These are phyloP conservation scores for Podarcis raffonei DNA, from an alignment of 2,113 vertebrate species.

Conservation along the genomic window DNA sequence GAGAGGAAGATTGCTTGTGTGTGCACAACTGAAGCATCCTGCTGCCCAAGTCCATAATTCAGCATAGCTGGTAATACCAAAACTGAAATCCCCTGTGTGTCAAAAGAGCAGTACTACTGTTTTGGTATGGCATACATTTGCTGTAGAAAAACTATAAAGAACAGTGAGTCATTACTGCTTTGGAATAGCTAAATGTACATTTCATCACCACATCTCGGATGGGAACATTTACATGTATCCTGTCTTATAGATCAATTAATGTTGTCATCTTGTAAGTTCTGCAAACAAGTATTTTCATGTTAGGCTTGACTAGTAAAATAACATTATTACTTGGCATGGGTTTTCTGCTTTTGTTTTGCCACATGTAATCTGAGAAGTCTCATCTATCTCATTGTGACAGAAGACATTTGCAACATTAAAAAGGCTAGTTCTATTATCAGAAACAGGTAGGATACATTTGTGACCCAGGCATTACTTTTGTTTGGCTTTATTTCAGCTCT, in stretches of 20 bases:
- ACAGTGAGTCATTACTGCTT: background rate
- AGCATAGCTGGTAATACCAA: slow-evolving; percentile 4
- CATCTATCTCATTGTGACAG: slow-evolving; percentile 45
- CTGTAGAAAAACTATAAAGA: slow-evolving; percentile 15
- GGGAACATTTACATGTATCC: slow-evolving; percentile 30
- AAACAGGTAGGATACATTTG: slow-evolving; percentile 31
- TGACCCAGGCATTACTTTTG: background rate
- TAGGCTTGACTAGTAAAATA: slow-evolving; percentile 10
- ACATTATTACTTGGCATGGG: background rate
- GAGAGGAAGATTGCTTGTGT: background rate
- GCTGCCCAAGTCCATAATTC: slow-evolving; percentile 53
- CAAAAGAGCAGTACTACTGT: slow-evolving; percentile 21
- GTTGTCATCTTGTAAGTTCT: background rate
- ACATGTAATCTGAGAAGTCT: slow-evolving; percentile 33
- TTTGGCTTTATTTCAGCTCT: background rate
- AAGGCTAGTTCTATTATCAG: slow-evolving; percentile 47
- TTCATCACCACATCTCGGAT: slow-evolving; percentile 5
- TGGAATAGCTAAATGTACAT: accelerated
- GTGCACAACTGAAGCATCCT: slow-evolving; percentile 29
- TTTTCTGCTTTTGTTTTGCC: slow-evolving; percentile 27
- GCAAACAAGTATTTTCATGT: background rate
- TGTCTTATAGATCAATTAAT: background rate
- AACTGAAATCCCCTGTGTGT: slow-evolving; percentile 32
- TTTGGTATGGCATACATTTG: background rate
- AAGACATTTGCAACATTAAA: slow-evolving; percentile 20